Evolutionary conservation across 2,797 vertebrate species (phyloP), one percentile per base, ranked within the genome.

Genomic region (Saxicola maurus): DNA sequence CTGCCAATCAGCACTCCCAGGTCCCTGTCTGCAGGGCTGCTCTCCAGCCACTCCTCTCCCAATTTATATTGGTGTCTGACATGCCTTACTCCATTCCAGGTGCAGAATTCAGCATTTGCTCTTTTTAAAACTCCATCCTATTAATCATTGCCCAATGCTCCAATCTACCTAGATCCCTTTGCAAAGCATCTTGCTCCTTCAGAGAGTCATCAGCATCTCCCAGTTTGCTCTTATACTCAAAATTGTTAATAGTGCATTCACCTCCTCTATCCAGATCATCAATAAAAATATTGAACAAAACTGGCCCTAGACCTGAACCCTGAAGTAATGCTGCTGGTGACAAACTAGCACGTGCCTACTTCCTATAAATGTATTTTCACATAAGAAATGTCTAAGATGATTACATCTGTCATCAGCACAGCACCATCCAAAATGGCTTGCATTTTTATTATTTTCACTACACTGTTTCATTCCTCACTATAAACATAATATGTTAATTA

Each of bases 31-130:
- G 37, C 13, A 79, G 8, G 5, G 33, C 33, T 72, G 21, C 17
- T 48, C 17, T 79, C 12, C 38, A 59, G 19, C 5, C n/a, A 48
- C 7, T 43, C 6, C 30, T 59, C 35, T 60, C 38, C 4, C 23
- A 45, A 0, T 43, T 55, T 51, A 30, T 11, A 55, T 1, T 64
- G 10, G 1, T 86, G 42, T 3, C 33, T 1, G 0, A 21, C 1
- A 3, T 56, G 38, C 38, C 38, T 38, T 80, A 42, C 24, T 46
- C 20, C 9, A 9, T 25, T 7, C 7, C 6, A 71, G 30, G 9
- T 12, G 18, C 5, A 61, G 38, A 66, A 62, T 46, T 3, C 0
- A 0, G 7, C 8, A 64, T 64, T 55, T 71, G 6, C 1, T 25
- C 30, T 45, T 52, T 1, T 27, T 87, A 43, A 48, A 72, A 52